These are phyloP conservation scores for Ruditapes philippinarum DNA, from an alignment of 1,140 invertebrate species.

Conservation along the genomic window DNA sequence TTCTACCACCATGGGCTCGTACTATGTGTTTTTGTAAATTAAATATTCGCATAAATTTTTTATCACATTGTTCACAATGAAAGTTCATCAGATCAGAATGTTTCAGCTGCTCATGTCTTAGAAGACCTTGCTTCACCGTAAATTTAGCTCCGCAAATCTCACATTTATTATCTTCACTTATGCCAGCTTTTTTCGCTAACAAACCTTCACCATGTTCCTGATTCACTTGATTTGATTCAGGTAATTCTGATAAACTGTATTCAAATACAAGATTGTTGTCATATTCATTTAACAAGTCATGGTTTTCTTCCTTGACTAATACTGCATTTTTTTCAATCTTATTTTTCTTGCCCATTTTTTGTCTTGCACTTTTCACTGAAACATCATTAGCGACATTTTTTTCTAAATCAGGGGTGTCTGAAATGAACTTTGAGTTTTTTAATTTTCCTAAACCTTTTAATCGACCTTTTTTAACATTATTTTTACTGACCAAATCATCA, in stretches of 20 bases:
- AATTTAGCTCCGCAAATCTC: conserved; percentile 18
- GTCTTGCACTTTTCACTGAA: background rate
- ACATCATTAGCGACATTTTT: background rate
- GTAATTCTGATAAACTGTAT: background rate
- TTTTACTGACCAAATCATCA: background rate
- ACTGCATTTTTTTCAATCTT: background rate
- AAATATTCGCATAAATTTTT: conserved; percentile 44
- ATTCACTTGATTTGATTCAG: background rate
- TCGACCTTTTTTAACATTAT: background rate
- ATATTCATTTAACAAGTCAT: background rate
- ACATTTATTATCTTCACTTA: background rate
- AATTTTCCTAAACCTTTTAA: background rate
- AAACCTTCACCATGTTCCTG: background rate
- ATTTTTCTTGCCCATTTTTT: background rate
- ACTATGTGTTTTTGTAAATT: conserved; percentile 34
- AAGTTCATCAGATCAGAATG: conserved; percentile 46
- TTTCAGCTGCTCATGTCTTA: conserved; percentile 51
- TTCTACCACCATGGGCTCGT: background rate
- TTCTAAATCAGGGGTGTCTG: background rate
- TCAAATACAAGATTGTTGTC: background rate
- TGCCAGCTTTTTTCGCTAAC: background rate
- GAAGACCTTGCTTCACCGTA: conserved; percentile 26
- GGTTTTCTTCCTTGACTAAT: background rate
- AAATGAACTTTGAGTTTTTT: background rate
- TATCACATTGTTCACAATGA: conserved; percentile 51